These are phyloP conservation scores for Oeneis ivallda DNA, from an alignment of 2,888 invertebrate species.

Conservation along the genomic window DNA sequence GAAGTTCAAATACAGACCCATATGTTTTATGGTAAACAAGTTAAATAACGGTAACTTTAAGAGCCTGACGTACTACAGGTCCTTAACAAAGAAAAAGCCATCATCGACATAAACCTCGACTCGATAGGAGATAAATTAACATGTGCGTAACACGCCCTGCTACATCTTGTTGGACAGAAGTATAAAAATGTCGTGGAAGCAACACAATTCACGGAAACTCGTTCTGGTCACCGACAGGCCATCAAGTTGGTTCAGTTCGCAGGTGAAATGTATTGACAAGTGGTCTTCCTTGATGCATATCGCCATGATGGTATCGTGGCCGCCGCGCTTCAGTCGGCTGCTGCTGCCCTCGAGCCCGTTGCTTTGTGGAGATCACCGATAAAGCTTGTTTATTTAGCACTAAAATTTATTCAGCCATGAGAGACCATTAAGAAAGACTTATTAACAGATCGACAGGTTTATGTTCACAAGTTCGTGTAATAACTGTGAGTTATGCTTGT, in stretches of 20 bases:
- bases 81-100: slow-evolving; percentile 6
- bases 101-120: slow-evolving; percentile 43
- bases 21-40: no score
- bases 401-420: slow-evolving; percentile 73
- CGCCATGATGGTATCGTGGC: slow-evolving; percentile 76
- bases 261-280: slow-evolving; percentile 81
- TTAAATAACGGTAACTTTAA: no score
- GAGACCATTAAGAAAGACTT: slow-evolving; percentile 72
- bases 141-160: slow-evolving; percentile 56
- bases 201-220: slow-evolving; percentile 75
- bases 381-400: slow-evolving; percentile 78
- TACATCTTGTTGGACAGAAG: slow-evolving; percentile 65
- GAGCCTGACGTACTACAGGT: no score
- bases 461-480: slow-evolving; percentile 63
- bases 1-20: no score
- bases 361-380: slow-evolving; percentile 76
- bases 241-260: slow-evolving; percentile 66
- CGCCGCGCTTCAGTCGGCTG: slow-evolving; percentile 77
- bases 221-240: slow-evolving; percentile 68
- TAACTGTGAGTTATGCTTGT: slow-evolving; percentile 58
- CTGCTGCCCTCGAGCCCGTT: slow-evolving; percentile 68
- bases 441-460: slow-evolving; percentile 71
- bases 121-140: slow-evolving; percentile 60
- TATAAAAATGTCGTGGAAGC: slow-evolving; percentile 73
- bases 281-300: slow-evolving; percentile 81